These are phyloP conservation scores for Rhipidura dahli DNA, from an alignment of 2,113 vertebrate genomes.

Conservation along the genomic window DNA sequence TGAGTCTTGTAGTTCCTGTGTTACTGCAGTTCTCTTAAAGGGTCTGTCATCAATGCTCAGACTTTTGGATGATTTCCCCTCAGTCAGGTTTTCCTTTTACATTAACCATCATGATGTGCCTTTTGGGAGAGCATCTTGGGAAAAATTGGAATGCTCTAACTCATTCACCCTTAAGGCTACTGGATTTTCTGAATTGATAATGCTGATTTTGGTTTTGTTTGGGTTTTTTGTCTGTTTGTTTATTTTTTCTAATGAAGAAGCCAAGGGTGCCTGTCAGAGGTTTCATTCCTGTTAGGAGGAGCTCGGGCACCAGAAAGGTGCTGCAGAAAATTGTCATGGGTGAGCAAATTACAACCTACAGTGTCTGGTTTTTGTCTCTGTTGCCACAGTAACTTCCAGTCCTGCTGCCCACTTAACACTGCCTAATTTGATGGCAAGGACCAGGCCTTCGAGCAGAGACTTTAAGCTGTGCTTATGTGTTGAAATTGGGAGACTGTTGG, in stretches of 20 bases:
- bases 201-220: not conserved
- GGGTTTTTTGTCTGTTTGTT: not conserved
- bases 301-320: not conserved
- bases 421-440: not conserved
- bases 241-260: not conserved
- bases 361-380: not conserved
- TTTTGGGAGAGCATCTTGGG: not conserved
- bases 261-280: not conserved
- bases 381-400: not conserved
- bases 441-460: not conserved
- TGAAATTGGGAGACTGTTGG: not conserved
- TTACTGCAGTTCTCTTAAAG: slow-evolving; percentile 4
- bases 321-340: not conserved
- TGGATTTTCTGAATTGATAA: not conserved
- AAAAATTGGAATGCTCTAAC: not conserved
- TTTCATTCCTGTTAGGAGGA: not conserved
- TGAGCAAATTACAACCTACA: not conserved
- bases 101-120: not conserved
- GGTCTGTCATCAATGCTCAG: slow-evolving; percentile 6
- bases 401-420: not conserved
- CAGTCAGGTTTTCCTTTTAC: not conserved
- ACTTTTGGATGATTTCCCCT: slow-evolving; percentile 1
- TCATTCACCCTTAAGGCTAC: not conserved
- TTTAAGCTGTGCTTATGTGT: not conserved
- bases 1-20: slow-evolving; percentile 14